Base-by-base conservation (phyloP, 1,140 invertebrate genomes). In the Scaptomyza graminum region DNA sequence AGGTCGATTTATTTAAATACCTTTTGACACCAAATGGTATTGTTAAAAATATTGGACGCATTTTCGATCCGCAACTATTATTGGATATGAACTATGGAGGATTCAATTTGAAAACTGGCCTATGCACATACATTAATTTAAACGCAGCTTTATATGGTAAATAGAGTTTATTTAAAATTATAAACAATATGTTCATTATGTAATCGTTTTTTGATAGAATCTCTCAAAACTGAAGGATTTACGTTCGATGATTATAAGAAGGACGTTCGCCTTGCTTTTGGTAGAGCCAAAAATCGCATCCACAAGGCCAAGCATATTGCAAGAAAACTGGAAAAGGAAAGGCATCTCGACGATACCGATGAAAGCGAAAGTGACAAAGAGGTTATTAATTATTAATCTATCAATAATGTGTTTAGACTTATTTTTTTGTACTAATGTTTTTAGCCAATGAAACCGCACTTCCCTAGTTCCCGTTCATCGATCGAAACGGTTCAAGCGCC, bases 111-210 rank as follows among this genome's bases (percentile, higher is more conserved):
- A 72, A 72, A 25, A 37, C 64, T 15, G 69, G 55, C 1, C 22
- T 72, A 49, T 49, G 47, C 34, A 60, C 54, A 34, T 72, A 61
- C 37, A 39, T 60, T 5, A 66, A 72, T 2, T 18, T 72, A 3
- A 72, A 72, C 6, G 41, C 64, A 39, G 69, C 69, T n/a, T 59
- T 72, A 47, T 72, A 41, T 67, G 69, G 69, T 72, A 60, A 60
- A 11, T 37, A 34, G 34, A 37, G 11, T 13, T 3, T 5, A 9
- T 22, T 11, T 37, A 1, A 1, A n/a, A 4, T n/a, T 1, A 12
- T n/a, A 12, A 3, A n/a, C 9, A 12, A 9, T 37, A 34, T 44
- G 37, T 16, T 7, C 2, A 34, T 34, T 22, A 44, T 13, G 25
- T 39, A 11, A n/a, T n/a, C n/a, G n/a, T 41, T 28, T 6, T 31